Conservation (phyloP, 2,113 vertebrate genomes). For the Limnothrissa miodon region DNA sequence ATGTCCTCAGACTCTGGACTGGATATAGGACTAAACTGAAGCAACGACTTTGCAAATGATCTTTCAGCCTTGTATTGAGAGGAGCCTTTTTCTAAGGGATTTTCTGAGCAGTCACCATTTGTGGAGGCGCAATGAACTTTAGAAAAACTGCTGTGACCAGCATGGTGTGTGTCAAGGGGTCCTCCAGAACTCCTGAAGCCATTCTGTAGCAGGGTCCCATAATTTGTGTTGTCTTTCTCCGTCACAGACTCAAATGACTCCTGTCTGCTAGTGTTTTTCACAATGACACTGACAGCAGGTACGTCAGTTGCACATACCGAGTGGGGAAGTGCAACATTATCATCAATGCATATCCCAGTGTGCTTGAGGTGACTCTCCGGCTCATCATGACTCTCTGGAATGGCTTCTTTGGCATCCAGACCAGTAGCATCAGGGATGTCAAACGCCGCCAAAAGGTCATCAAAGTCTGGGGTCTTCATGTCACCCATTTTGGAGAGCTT, state of each 20-base stretch:
- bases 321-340: slow-evolving; percentile 72
- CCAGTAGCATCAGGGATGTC: slow-evolving; percentile 96
- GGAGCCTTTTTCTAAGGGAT: slow-evolving; percentile 73
- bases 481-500: slow-evolving; percentile 88
- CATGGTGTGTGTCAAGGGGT: slow-evolving; percentile 63
- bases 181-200: slow-evolving; percentile 79
- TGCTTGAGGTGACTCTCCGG: slow-evolving; percentile 82
- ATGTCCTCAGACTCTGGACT: slow-evolving; percentile 84
- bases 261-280: slow-evolving; percentile 93
- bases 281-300: slow-evolving; percentile 91
- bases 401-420: slow-evolving; percentile 91
- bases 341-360: slow-evolving; percentile 80
- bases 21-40: slow-evolving; percentile 88
- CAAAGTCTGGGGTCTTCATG: slow-evolving; percentile 99
- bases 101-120: slow-evolving; percentile 80
- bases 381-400: slow-evolving; percentile 83
- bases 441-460: slow-evolving; percentile 96
- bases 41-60: slow-evolving; percentile 81
- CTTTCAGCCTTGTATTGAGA: slow-evolving; percentile 73
- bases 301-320: slow-evolving; percentile 72
- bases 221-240: slow-evolving; percentile 77
- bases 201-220: slow-evolving; percentile 77
- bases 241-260: slow-evolving; percentile 77
- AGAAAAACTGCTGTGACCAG: slow-evolving; percentile 68
- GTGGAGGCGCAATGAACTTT: slow-evolving; percentile 81